Evolutionary conservation across 2,797 vertebrate genomes (phyloP), one percentile per base, ranked within the genome.

Genomic region (Xiphorhynchus erythropygius): DNA sequence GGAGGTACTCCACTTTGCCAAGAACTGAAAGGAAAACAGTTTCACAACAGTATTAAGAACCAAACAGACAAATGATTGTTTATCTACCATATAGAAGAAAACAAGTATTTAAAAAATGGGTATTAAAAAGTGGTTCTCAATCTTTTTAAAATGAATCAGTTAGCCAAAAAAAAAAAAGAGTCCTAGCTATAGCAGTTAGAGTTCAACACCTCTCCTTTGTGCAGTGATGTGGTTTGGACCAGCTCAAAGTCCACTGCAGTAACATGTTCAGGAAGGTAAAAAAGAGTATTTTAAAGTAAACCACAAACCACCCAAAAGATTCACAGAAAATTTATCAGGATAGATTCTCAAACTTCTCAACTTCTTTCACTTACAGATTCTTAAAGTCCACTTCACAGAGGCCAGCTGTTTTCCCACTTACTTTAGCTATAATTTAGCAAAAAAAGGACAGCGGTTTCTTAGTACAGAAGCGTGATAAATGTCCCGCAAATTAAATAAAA

Each of bases 11-110:
- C 42, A 96, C 98, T 96, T 98, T 97, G 6, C 98, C 98, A 2
- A 99, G 98, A 96, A 98, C 99, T 99, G 90, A 94, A 97, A 97
- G 69, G 62, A 53, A 95, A 95, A 79, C 46, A 75, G 52, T 77
- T 89, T 71, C 67, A 68, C 47, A 87, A 55, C 9, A 76, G 12
- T 11, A 30, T 82, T 96, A 88, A 55, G 56, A 90, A 91, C 7
- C 13, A 81, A 73, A 87, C 16, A 82, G n/a, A 80, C 13, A 84
- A 81, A 4, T 11, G 15, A 63, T 11, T 7, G 2, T 24, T 89
- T 17, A 65, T 33, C 16, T 35, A 49, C 25, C 7, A 47, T 63
- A 17, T 3, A 21, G 27, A 87, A 87, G 25, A 64, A 82, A 86
- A 30, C 0, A 28, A 65, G 14, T 19, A 46, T 46, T 78, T 78